Evolutionary conservation across 2,113 vertebrate genomes (phyloP).

Genomic region (Abramis brama): DNA sequence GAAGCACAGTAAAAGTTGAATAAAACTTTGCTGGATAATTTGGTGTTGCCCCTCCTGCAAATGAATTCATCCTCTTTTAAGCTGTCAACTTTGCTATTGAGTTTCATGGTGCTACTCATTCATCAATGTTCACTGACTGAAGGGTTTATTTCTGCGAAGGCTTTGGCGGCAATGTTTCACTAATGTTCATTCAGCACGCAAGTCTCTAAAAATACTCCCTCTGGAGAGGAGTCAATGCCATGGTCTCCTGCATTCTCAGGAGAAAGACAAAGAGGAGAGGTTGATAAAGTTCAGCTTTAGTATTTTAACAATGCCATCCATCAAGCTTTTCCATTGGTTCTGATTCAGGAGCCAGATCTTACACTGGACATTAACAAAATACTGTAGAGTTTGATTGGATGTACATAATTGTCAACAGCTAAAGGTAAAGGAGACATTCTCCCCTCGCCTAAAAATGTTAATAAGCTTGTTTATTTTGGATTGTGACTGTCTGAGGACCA

Average conservation of each 20-base stretch:
- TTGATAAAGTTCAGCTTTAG: background rate
- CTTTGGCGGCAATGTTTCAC: background rate
- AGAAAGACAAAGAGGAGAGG: background rate
- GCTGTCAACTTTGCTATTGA: background rate
- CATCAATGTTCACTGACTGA: background rate
- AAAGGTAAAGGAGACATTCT: background rate
- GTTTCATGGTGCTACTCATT: background rate
- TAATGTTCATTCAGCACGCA: constrained; percentile 18
- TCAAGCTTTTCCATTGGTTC: background rate
- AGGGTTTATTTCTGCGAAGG: background rate
- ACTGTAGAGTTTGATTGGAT: background rate
- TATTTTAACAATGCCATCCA: background rate
- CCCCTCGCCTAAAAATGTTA: background rate
- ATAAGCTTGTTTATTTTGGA: background rate
- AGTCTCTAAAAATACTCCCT: constrained; percentile 19
- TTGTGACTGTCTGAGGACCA: background rate
- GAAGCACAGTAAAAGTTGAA: background rate
- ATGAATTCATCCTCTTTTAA: background rate
- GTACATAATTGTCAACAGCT: background rate
- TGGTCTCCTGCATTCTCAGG: background rate
- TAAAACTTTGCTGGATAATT: background rate
- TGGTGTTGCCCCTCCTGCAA: background rate
- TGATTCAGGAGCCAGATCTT: background rate
- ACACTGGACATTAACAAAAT: background rate
- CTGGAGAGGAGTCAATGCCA: background rate